A percentile compares a stretch with the other conserved stretches of the same genome.
Evolutionary conservation across 2,888 invertebrate species (phyloP).

Genomic region (Nemotelus pantherinus): DNA sequence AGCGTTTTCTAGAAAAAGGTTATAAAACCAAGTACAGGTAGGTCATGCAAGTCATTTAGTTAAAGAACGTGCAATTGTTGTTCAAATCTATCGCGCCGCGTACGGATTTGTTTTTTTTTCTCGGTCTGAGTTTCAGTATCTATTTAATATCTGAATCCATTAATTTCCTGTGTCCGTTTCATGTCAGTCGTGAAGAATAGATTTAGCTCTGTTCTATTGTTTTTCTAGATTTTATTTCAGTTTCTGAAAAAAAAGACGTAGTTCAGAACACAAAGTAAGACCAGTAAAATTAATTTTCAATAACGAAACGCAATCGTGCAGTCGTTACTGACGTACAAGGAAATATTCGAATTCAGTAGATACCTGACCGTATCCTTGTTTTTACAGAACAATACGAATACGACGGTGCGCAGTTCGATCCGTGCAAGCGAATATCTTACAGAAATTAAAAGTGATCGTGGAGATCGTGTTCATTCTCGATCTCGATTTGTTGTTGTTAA

Average conservation of each 20-base stretch:
- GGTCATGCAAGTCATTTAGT: conserved; percentile 54
- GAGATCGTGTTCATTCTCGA: conserved; percentile 30
- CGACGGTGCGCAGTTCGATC: conserved; percentile 22
- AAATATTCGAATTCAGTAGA: not conserved
- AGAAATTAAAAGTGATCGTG: conserved; percentile 44
- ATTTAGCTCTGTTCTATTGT: not conserved
- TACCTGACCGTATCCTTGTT: conserved; percentile 34
- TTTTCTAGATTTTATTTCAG: not conserved
- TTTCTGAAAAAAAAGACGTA: not conserved
- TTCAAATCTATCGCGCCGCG: conserved; percentile 29
- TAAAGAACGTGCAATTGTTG: conserved; percentile 53
- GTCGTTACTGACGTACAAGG: not conserved
- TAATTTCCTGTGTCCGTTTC: conserved; percentile 18
- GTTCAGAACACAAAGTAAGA: not conserved
- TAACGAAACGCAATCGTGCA: conserved; percentile 23
- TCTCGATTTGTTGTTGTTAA: not conserved
- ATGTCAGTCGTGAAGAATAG: conserved; percentile 27
- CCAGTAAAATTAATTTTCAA: conserved; percentile 29
- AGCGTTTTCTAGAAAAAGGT: conserved; percentile 51
- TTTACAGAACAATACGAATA: conserved; percentile 24
- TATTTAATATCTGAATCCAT: not conserved
- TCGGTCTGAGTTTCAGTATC: not conserved
- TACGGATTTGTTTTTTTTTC: conserved; percentile 17
- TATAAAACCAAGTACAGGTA: conserved; percentile 53
- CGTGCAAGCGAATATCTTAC: conserved; percentile 4